Evolutionary conservation across 2,797 vertebrate species (phyloP), one percentile per base, ranked within the genome.

Genomic region (Lutjanus campechanus): DNA sequence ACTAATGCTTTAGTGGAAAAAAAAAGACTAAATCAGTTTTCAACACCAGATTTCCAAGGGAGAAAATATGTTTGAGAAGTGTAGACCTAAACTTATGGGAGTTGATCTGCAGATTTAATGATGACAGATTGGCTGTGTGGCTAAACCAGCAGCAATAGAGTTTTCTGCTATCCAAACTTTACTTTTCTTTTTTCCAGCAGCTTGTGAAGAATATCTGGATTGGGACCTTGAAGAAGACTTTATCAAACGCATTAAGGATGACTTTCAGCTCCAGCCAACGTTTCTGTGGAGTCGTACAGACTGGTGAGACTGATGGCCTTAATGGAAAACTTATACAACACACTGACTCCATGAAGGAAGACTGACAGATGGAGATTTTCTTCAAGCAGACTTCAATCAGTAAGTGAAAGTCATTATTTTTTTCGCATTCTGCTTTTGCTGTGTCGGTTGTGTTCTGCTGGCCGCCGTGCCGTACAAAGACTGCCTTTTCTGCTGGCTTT

Each of bases 341-440:
- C 36, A 9, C 7, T 1, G 43, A 51, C 40, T 47, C 20, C 19
- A 47, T 43, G 0, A 53, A 49, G 40, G 17, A 55, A 44, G 3
- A 46, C n/a, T 25, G 12, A 7, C 5, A 1, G 22, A 63, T 46
- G 50, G 40, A 55, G 50, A 22, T 8, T 3, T 2, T 50, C 22
- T 43, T 49, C 51, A 72, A 81, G 50, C 40, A 44, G 54, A 54
- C 71, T 8, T 64, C 55, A 64, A 29, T 40, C 44, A 47, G 76
- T 85, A 75, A 85, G 72, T 60, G 11, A 7, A 54, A 17, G 11
- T 61, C 3, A 4, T 40, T 25, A 3, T 59, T 69, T 22, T 46
- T 62, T 36, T 36, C 0, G 10, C 29, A 1, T 61, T 54, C 1
- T 54, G 51, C 22, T 22, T 51, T n/a, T 17, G 46, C n/a, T 63